Evolutionary conservation across 2,888 invertebrate genomes (phyloP).

Genomic region (Dastarcus helophoroides): DNA sequence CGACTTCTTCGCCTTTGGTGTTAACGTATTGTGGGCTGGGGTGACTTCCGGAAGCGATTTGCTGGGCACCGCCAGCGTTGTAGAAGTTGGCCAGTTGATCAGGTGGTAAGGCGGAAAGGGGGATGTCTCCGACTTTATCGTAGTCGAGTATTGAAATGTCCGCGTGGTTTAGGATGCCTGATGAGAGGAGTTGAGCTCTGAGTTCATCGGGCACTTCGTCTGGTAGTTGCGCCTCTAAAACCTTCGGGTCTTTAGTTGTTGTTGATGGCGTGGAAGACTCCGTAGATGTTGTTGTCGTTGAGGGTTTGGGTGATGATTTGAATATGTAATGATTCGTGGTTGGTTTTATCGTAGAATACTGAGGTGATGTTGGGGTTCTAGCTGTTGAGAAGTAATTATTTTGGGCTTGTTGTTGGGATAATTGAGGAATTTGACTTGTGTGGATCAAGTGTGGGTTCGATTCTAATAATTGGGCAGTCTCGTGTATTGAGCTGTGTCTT

Average conservation of each 20-base stretch:
- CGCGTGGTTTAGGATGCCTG: slow-evolving; percentile 77
- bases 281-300: slow-evolving; percentile 30
- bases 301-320: slow-evolving; percentile 11
- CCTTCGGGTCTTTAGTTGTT: slow-evolving; percentile 41
- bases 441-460: slow-evolving; percentile 25
- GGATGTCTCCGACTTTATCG: slow-evolving; percentile 78
- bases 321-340: slow-evolving; percentile 12
- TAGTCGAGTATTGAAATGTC: slow-evolving; percentile 81
- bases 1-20: slow-evolving; percentile 48
- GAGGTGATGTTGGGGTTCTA: slow-evolving; percentile 35
- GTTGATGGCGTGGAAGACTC: slow-evolving; percentile 36
- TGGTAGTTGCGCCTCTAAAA: slow-evolving; percentile 51
- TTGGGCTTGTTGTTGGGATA: slow-evolving; percentile 7
- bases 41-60: slow-evolving; percentile 52
- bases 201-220: slow-evolving; percentile 84
- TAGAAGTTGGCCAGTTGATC: slow-evolving; percentile 81
- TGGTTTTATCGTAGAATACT: slow-evolving; percentile 12
- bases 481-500: slow-evolving; percentile 7
- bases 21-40: slow-evolving; percentile 55
- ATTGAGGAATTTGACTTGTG: no score
- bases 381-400: slow-evolving; percentile 36
- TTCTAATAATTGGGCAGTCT: slow-evolving; percentile 13
- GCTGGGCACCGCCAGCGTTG: slow-evolving; percentile 67
- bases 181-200: slow-evolving; percentile 67
- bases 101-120: slow-evolving; percentile 70